Base-by-base conservation (phyloP, 1,140 invertebrate genomes). In the Aphaenogaster rudis region DNA sequence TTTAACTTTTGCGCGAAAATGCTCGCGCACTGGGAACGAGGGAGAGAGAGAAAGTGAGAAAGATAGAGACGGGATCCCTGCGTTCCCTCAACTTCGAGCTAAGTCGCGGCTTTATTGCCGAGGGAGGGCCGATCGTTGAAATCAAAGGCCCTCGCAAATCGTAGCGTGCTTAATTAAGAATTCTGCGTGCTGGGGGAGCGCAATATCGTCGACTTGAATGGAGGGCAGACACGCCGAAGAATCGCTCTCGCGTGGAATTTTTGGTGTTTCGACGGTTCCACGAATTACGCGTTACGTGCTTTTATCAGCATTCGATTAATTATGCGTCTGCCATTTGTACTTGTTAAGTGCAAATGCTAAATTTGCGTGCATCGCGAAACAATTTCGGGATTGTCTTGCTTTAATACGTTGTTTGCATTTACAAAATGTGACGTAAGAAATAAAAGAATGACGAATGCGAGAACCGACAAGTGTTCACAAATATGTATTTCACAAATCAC, bases 1-100 rank as follows among this genome's bases (percentile, higher is more conserved):
- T 88, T 90, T 88, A 91, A 88, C 88, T 91, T 90, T 89, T 90
- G 82, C 81, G 57, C 86, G 82, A 91, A 92, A 91, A 91, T 89
- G 69, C 71, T 91, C 59, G 91, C 88, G 72, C 89, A 1, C 48
- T 36, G 72, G 52, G 63, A 17, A 28, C 21, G 66, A n/a, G 6
- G 21, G 0, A 8, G 6, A 9, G 48, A 21, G 33, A 42, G 63
- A 39, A 3, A 42, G 33, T 36, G 69, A 36, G 50, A 72, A 54
- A 54, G 69, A 36, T 36, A 76, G 66, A 84, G 86, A 45, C 36
- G 39, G 15, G n/a, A 61, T 74, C 45, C 13, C 71, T 15, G 36
- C 45, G 66, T 86, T 86, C 54, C 17, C 88, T 82, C 67, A 42
- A 39, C 87, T 88, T 86, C 39, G 66, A 79, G 76, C 61, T 59